These are phyloP conservation scores for Sebastes hopkinsi DNA, from an alignment of 2,797 vertebrate species.

Conservation along the genomic window DNA sequence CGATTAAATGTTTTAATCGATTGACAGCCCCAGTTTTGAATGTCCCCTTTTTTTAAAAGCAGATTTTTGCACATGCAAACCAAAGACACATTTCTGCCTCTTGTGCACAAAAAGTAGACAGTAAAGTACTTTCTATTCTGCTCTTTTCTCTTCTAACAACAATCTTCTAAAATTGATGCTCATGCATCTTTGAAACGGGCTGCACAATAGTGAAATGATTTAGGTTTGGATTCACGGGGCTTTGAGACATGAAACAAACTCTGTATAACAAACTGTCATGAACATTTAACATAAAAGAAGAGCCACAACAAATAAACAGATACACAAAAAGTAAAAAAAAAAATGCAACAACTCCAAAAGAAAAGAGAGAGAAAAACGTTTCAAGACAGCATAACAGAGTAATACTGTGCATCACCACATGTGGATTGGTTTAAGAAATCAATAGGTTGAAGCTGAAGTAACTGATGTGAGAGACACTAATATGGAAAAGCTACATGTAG, in stretches of 20 bases:
- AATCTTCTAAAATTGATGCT: constrained; percentile 5
- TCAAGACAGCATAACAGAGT: not conserved
- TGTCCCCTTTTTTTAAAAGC: no score
- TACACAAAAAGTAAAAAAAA: not conserved
- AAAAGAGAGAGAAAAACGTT: not conserved
- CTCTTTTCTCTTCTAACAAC: not conserved
- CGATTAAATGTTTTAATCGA: no score
- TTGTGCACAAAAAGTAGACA: no score
- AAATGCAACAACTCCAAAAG: not conserved
- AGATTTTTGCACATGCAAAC: no score
- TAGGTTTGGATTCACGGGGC: not conserved
- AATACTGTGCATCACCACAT: not conserved
- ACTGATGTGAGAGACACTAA: not conserved
- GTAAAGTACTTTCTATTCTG: no score
- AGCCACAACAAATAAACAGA: constrained; percentile 7
- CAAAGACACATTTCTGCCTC: no score
- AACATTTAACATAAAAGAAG: constrained; percentile 14
- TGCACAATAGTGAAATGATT: constrained; percentile 13
- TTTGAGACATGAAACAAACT: constrained; percentile 10
- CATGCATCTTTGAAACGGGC: constrained; percentile 9
- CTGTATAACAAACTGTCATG: not conserved
- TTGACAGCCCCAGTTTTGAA: no score
- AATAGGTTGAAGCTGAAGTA: not conserved
- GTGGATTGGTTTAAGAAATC: not conserved
- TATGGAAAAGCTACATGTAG: not conserved